Conservation (phyloP, 2,888 invertebrate species). For the Drosophila quinaria region DNA sequence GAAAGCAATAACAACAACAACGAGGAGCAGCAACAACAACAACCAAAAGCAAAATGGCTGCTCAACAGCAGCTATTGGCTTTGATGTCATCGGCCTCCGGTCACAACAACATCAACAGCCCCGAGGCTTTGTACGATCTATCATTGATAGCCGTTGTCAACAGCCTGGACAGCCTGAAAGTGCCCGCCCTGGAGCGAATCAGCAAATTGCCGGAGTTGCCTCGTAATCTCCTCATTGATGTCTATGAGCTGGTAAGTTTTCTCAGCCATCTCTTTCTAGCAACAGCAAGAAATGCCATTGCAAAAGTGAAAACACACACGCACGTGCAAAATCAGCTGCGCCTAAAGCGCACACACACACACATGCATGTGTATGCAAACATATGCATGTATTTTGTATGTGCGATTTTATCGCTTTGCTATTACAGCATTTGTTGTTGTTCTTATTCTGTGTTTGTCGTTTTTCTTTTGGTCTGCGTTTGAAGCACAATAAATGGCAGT, state of each 20-base stretch:
- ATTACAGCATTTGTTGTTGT: slow-evolving; percentile 21
- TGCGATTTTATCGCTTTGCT: slow-evolving; percentile 12
- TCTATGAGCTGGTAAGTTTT: slow-evolving; percentile 83
- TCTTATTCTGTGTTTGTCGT: neutral
- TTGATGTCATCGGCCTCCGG: slow-evolving; percentile 53
- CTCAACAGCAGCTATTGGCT: slow-evolving; percentile 59
- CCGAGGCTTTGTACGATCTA: slow-evolving; percentile 79
- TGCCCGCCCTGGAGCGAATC: slow-evolving; percentile 79
- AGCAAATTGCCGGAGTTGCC: slow-evolving; percentile 83
- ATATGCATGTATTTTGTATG: neutral
- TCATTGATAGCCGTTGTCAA: slow-evolving; percentile 80
- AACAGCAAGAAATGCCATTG: neutral
- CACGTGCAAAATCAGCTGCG: slow-evolving; percentile 22
- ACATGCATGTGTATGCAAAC: neutral
- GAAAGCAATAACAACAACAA: slow-evolving; percentile 3
- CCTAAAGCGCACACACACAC: slow-evolving; percentile 2
- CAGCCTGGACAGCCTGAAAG: slow-evolving; percentile 81
- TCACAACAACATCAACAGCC: slow-evolving; percentile 62
- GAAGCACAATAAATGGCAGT: slow-evolving; percentile 16
- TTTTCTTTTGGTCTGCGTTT: slow-evolving; percentile 9
- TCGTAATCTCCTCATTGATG: slow-evolving; percentile 83
- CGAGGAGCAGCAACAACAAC: slow-evolving; percentile 9
- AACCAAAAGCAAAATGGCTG: slow-evolving; percentile 57
- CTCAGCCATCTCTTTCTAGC: neutral
- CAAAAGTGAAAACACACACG: slow-evolving; percentile 41